Conservation (phyloP, 23 tunicate genomes). For the Styela plicata region DNA sequence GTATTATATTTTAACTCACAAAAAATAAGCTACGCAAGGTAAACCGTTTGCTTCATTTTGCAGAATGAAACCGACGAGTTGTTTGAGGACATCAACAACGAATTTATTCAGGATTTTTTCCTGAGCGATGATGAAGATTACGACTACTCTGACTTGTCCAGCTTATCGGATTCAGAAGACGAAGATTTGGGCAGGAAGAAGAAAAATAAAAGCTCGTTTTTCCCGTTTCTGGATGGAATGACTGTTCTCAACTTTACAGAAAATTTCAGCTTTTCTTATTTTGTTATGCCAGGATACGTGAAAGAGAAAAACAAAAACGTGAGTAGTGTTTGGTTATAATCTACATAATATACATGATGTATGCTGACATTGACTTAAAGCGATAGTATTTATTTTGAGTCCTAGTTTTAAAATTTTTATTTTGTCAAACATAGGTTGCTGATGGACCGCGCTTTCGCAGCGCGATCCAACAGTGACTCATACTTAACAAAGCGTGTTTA, state of each 20-base stretch:
- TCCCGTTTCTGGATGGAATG: conserved; percentile 43
- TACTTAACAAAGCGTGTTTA: no score
- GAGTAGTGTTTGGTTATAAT: no score
- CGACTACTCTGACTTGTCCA: conserved; percentile 38
- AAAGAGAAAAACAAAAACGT: conserved; percentile 60
- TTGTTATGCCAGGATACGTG: conserved; percentile 63
- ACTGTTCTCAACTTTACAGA: conserved; percentile 60
- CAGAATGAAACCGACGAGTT: neutral
- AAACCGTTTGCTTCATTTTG: no score
- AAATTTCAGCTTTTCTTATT: conserved; percentile 67
- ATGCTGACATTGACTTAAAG: no score
- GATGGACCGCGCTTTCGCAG: no score
- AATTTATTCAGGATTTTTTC: neutral
- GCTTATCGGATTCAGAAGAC: conserved; percentile 21
- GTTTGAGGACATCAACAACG: neutral
- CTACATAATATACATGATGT: no score
- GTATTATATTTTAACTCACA: no score
- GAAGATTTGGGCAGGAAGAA: neutral
- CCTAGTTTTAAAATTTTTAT: no score
- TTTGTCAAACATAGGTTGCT: no score
- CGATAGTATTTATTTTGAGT: no score
- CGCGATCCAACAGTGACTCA: no score
- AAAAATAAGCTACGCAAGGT: no score
- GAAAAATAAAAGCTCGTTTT: conserved; percentile 28
- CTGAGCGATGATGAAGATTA: conserved; percentile 27